phyloP scores from a whole-genome alignment of 2,888 invertebrate genomes.

The Hedya salicella region DNA sequence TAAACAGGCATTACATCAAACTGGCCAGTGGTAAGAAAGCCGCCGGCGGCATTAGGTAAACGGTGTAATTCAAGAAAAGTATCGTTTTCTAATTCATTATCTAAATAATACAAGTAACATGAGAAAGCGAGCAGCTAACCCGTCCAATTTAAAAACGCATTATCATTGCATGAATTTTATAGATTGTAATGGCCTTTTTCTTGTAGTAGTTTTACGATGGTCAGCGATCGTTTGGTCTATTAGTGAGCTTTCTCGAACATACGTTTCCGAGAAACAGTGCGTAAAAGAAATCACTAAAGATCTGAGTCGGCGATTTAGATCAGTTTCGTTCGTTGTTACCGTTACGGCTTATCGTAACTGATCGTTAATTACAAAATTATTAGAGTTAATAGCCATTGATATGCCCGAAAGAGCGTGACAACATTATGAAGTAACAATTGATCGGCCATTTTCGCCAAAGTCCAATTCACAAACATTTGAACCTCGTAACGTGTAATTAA shows the following conservation, averaged over 20 bases:
- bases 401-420: not conserved
- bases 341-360: conserved; percentile 17
- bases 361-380: conserved; percentile 12
- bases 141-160: conserved; percentile 17
- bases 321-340: conserved; percentile 9
- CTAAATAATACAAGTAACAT: conserved; percentile 18
- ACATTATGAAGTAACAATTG: not conserved
- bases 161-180: conserved; percentile 4
- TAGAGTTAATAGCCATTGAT: too few relatives aligned
- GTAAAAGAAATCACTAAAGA: conserved; percentile 35
- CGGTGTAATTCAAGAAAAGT: conserved; percentile 27
- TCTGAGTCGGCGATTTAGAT: conserved; percentile 20
- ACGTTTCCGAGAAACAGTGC: conserved; percentile 33
- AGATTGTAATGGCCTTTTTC: conserved; percentile 1
- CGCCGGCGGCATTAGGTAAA: not conserved
- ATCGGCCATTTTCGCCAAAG: too few relatives aligned
- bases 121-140: conserved; percentile 5
- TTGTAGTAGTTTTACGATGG: conserved; percentile 17
- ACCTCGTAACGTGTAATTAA: too few relatives aligned
- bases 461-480: too few relatives aligned
- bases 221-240: not conserved
- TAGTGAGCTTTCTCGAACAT: conserved; percentile 25
- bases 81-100: conserved; percentile 23
- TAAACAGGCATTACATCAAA: not conserved
- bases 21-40: conserved; percentile 14